Conservation (phyloP, 2,888 invertebrate species). For the Scaptomyza polygonia region DNA sequence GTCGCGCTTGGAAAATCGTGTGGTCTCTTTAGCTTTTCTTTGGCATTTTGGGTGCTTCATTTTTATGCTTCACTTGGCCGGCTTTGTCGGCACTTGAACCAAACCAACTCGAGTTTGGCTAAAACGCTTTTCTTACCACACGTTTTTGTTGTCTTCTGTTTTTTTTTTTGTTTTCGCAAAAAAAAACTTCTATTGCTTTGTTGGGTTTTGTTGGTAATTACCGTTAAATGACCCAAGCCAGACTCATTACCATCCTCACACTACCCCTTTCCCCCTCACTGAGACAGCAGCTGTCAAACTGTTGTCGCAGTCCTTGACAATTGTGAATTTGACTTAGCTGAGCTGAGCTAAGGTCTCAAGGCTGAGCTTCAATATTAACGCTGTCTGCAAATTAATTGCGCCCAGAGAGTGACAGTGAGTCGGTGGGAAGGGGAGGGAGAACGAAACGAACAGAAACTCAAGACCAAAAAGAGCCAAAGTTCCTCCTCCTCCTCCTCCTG, state of each 20-base stretch:
- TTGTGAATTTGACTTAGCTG: constrained; percentile 58
- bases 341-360: constrained; percentile 54
- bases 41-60: constrained; percentile 59
- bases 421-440: constrained; percentile 16
- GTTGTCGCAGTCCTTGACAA: constrained; percentile 70
- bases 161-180: constrained; percentile 34
- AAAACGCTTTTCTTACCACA: constrained; percentile 39
- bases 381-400: constrained; percentile 77
- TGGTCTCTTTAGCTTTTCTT: constrained; percentile 41
- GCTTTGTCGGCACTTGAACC: constrained; percentile 73
- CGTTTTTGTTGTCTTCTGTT: constrained; percentile 25
- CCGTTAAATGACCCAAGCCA: constrained; percentile 74
- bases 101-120: constrained; percentile 7
- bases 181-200: constrained; percentile 21
- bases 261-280: not conserved
- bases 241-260: not conserved
- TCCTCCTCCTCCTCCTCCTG: not conserved
- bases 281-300: constrained; percentile 39
- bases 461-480: constrained; percentile 1
- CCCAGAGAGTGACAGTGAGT: constrained; percentile 27
- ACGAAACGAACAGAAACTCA: constrained; percentile 5
- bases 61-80: constrained; percentile 71
- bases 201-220: constrained; percentile 67
- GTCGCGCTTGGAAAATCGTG: constrained; percentile 74
- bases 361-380: constrained; percentile 59